Evolutionary conservation across 2,888 invertebrate genomes (phyloP), one percentile per base, ranked within the genome.

Genomic region (Parasteatoda lunata): DNA sequence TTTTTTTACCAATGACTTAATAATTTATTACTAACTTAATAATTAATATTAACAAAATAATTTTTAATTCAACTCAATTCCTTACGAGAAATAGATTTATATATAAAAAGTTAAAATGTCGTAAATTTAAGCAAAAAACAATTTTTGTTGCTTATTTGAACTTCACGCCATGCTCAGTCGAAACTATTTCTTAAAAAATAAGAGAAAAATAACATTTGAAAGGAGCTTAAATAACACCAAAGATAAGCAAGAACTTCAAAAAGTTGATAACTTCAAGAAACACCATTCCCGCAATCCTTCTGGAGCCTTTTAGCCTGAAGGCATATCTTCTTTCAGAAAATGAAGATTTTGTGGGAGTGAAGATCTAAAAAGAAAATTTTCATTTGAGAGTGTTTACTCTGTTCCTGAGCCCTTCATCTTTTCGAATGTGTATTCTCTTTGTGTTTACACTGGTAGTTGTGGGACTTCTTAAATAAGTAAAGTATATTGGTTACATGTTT

Each of bases 311-410:
- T 71, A 15, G 51, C 80, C 51, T 45, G 15, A 15, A 49, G 65
- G 15, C 64, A 72, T 49, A 9, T 80, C 47, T 48, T 54, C 30
- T 13, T 48, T 5, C 13, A 6, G 51, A 52, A n/a, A 64, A 4
- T 4, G 52, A 72, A 49, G 13, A 52, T 59, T n/a, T n/a, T 13
- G n/a, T n/a, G 49, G 30, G 51, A 15, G 13, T 59, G 51, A 1
- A 13, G 52, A 52, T 52, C n/a, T 52, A 72, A 72, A 73, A 73
- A 65, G 13, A 72, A 30, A 72, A 80, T 48, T 51, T 73, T 65
- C 45, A 54, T 59, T 11, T 45, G 45, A 54, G 64, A 71, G 66
- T 80, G 73, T 80, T 80, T 80, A 15, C 68, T 45, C 66, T 72
- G 45, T 52, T 65, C n/a, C 59, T 59, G n/a, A 59, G 59, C 59